These are phyloP conservation scores for Anisognathus igniventris DNA, from an alignment of 2,797 vertebrate species.

Conservation along the genomic window DNA sequence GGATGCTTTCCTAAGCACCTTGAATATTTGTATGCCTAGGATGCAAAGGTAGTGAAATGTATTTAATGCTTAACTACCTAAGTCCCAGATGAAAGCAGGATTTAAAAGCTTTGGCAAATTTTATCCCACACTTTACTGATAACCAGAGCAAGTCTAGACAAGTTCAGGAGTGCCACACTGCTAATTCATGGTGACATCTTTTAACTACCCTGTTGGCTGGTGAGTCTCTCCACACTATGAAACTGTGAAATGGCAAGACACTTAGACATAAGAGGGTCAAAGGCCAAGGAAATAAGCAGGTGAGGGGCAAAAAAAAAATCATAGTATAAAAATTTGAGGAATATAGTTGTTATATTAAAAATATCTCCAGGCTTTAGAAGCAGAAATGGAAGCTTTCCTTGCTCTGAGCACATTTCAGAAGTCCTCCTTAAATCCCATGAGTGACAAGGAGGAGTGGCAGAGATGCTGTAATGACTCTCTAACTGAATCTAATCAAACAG, in stretches of 20 bases:
- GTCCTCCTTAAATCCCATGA: not conserved
- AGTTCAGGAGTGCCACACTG: not conserved
- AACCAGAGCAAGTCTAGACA: not conserved
- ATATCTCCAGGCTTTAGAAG: not conserved
- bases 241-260: not conserved
- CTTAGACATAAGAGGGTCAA: not conserved
- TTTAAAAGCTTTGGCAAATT: not conserved
- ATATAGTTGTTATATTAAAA: not conserved
- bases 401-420: not conserved
- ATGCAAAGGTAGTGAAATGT: not conserved
- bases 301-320: not conserved
- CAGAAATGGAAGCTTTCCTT: not conserved
- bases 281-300: not conserved
- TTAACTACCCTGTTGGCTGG: not conserved
- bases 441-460: not conserved
- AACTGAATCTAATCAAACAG: not conserved
- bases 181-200: not conserved
- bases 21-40: not conserved
- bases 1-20: not conserved
- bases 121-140: not conserved
- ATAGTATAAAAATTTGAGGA: not conserved
- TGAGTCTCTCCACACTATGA: not conserved
- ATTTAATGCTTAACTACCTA: not conserved
- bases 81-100: not conserved
- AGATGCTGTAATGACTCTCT: not conserved